These are phyloP conservation scores for Cataglyphis livida DNA, from an alignment of 2,888 invertebrate genomes.

Conservation along the genomic window DNA sequence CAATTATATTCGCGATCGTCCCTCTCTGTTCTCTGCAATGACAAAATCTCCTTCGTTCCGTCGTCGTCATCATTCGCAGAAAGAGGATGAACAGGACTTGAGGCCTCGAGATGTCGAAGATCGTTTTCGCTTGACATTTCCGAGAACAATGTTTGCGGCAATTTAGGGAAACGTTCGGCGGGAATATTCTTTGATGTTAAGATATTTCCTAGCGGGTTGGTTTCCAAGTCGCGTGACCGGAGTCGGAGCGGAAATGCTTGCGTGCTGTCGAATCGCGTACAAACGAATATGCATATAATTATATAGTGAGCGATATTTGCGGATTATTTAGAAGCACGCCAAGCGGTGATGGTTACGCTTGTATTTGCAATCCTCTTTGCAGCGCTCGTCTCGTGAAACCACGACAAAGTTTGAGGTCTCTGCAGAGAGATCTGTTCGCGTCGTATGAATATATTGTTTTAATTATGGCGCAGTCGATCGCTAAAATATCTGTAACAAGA, in stretches of 20 bases:
- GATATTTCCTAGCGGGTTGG: background rate
- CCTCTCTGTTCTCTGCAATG: background rate
- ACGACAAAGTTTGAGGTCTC: background rate
- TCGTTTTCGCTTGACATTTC: background rate
- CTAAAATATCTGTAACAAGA: background rate
- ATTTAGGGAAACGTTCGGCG: constrained; percentile 24
- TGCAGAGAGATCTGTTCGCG: background rate
- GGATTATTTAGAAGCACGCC: constrained; percentile 35
- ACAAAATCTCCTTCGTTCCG: background rate
- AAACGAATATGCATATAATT: constrained; percentile 45
- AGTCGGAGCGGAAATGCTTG: constrained; percentile 38
- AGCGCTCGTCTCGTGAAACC: background rate
- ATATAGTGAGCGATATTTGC: constrained; percentile 3
- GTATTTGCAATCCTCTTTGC: background rate
- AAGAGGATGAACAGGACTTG: background rate
- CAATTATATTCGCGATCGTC: background rate
- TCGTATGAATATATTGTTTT: background rate
- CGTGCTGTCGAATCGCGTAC: constrained; percentile 32
- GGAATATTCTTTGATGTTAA: constrained; percentile 26
- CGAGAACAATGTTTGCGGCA: constrained; percentile 14
- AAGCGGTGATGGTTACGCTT: constrained; percentile 31
- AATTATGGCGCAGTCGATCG: background rate
- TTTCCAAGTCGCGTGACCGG: constrained; percentile 42
- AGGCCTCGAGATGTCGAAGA: background rate
- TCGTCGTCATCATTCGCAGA: background rate